Percentiles rank a stretch among this genome's conserved stretches.
These are phyloP conservation scores for Mustela erminea DNA, from an alignment of 2,797 vertebrate genomes.

Conservation along the genomic window DNA sequence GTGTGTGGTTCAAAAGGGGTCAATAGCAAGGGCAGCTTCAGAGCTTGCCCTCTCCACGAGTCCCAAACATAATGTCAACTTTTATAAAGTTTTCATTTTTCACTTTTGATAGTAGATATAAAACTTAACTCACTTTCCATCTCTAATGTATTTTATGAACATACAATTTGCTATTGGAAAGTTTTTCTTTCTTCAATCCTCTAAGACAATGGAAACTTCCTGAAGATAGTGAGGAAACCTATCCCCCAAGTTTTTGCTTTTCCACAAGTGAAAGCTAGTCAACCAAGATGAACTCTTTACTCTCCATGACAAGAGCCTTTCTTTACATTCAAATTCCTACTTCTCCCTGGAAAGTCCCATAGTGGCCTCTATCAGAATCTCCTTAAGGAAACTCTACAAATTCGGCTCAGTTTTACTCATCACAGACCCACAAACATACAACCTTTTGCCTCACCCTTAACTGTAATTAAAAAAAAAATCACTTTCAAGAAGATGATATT, in stretches of 20 bases:
- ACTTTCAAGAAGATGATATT: background rate
- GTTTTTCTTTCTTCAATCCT: background rate
- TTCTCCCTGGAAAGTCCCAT: background rate
- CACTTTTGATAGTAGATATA: background rate
- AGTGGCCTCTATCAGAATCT: background rate
- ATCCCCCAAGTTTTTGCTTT: background rate
- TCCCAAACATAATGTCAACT: background rate
- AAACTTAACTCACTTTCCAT: background rate
- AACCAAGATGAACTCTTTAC: background rate
- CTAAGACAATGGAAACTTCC: background rate
- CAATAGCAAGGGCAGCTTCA: background rate
- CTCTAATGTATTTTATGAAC: background rate
- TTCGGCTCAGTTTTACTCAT: constrained; percentile 15
- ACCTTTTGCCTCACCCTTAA: background rate
- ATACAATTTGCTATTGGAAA: background rate
- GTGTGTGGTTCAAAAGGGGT: background rate
- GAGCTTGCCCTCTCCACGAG: background rate
- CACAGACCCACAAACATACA: background rate
- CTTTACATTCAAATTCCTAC: background rate
- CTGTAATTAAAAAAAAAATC: background rate
- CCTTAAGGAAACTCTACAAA: background rate
- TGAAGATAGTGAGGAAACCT: background rate
- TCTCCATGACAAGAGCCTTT: background rate
- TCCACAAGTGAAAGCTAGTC: background rate
- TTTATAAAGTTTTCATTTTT: background rate